Percentiles rank a stretch among this genome's conserved stretches.
These are phyloP conservation scores for Enteromius argenteus DNA, from an alignment of 2,797 vertebrate species.

Conservation along the genomic window DNA sequence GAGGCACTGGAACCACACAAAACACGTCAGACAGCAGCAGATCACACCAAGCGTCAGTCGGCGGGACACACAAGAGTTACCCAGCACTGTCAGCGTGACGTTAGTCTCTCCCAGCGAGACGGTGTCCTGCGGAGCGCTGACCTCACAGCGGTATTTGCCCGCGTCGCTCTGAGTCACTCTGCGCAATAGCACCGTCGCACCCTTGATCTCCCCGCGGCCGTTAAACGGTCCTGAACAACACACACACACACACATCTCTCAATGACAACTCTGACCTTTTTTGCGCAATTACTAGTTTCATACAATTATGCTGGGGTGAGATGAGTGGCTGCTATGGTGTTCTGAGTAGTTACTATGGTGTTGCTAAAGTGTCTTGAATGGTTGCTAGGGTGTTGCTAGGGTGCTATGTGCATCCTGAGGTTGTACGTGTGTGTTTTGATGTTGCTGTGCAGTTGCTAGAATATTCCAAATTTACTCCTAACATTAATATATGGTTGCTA, in stretches of 20 bases:
- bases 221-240: constrained; percentile 79
- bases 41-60: background rate
- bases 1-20: constrained; percentile 82
- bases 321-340: background rate
- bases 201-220: constrained; percentile 85
- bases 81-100: constrained; percentile 88
- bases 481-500: background rate
- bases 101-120: constrained; percentile 86
- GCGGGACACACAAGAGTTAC: constrained; percentile 71
- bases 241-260: background rate
- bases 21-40: background rate
- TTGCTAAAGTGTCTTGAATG: too few species aligned
- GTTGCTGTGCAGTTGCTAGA: background rate
- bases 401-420: too few species aligned
- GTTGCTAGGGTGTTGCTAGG: too few species aligned
- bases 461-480: too few species aligned
- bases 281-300: background rate
- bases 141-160: constrained; percentile 93
- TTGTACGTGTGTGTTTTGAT: too few species aligned
- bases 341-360: background rate
- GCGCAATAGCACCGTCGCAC: constrained; percentile 86
- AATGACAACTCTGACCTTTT: background rate
- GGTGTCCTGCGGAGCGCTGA: constrained; percentile 84
- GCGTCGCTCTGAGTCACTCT: constrained; percentile 89
- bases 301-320: background rate